Evolutionary conservation across 2,113 vertebrate species (phyloP).

Genomic region (Strix aluco): DNA sequence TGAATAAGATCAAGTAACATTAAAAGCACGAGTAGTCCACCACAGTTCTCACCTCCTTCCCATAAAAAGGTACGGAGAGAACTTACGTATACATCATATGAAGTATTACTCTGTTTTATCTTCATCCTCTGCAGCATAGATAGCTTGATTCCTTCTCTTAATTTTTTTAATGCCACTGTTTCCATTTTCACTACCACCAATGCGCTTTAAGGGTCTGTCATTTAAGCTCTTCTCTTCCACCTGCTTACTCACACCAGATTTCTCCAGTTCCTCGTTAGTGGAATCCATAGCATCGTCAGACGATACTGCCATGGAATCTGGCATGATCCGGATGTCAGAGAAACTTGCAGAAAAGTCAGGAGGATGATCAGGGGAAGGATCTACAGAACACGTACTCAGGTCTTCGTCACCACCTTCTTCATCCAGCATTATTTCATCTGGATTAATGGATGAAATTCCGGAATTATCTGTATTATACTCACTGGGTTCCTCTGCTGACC

Average conservation of each 20-base stretch:
- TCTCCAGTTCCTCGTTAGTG: constrained; percentile 56
- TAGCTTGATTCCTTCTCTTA: constrained; percentile 93
- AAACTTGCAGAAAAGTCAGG: constrained; percentile 69
- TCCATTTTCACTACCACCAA: constrained; percentile 69
- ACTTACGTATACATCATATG: neutral
- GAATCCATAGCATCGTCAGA: constrained; percentile 70
- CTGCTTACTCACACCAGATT: constrained; percentile 21
- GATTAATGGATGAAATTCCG: constrained; percentile 84
- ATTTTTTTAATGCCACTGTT: constrained; percentile 80
- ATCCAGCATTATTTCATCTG: constrained; percentile 94
- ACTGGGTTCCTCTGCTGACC: constrained; percentile 86
- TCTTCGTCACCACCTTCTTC: constrained; percentile 87
- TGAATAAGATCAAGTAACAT: neutral
- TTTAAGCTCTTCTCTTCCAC: constrained; percentile 42
- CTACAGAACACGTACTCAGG: constrained; percentile 51
- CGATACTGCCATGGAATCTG: constrained; percentile 67
- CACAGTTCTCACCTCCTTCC: neutral
- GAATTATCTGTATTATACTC: constrained; percentile 90
- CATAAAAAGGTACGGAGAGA: neutral
- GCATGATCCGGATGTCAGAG: constrained; percentile 77
- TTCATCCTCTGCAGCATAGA: constrained; percentile 82
- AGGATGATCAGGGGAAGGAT: constrained; percentile 73
- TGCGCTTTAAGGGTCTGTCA: constrained; percentile 79
- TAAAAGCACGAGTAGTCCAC: neutral
- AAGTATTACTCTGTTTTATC: constrained; percentile 63